Conservation (phyloP, 2,797 vertebrate genomes). For the Malurus leucopterus region DNA sequence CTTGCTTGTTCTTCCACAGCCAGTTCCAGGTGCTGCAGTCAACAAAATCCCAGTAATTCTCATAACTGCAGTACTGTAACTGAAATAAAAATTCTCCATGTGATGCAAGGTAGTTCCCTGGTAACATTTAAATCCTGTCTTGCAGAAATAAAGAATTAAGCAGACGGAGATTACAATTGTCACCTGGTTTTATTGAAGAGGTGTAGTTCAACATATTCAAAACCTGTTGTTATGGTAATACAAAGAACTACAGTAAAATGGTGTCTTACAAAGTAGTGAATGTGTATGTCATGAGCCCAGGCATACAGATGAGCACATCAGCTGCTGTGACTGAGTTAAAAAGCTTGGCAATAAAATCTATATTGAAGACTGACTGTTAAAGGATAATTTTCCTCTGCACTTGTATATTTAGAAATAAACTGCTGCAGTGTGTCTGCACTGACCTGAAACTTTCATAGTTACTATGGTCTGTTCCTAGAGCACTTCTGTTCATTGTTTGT, state of each 20-base stretch:
- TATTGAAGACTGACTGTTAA: background rate
- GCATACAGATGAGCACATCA: background rate
- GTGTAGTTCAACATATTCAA: slow-evolving; percentile 10
- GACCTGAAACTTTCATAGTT: background rate
- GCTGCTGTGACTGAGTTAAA: background rate
- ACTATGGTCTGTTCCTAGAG: background rate
- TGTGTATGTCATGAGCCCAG: background rate
- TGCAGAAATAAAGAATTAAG: slow-evolving; percentile 57
- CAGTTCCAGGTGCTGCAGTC: background rate
- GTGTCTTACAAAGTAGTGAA: background rate
- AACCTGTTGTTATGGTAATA: background rate
- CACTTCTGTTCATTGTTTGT: slow-evolving; percentile 5
- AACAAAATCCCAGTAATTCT: background rate
- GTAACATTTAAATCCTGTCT: slow-evolving; percentile 49
- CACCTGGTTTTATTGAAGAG: slow-evolving; percentile 21
- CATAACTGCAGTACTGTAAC: background rate
- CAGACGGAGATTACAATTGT: background rate
- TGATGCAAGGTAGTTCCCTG: slow-evolving; percentile 38
- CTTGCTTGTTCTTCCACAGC: slow-evolving; percentile 18
- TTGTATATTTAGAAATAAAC: slow-evolving; percentile 47
- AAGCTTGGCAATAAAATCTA: background rate
- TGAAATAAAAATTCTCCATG: slow-evolving; percentile 9
- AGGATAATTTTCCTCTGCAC: background rate
- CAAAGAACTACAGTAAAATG: background rate
- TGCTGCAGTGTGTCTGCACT: background rate